Conservation (phyloP, 2,888 invertebrate genomes). For the Leptinotarsa rubiginosa region DNA sequence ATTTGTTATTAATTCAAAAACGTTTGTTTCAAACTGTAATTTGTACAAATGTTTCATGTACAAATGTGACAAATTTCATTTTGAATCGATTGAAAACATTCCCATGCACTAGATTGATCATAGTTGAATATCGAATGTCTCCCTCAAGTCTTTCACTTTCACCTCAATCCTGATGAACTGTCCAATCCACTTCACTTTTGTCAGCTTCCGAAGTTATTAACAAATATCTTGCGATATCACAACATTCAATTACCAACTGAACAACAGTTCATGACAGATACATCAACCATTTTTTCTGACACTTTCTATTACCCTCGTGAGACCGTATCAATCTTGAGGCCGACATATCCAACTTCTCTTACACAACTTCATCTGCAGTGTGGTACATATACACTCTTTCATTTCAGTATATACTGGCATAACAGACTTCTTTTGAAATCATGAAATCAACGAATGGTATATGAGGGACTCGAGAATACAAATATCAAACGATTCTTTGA, state of each 20-base stretch:
- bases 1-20: no score
- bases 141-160: not conserved
- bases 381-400: not conserved
- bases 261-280: constrained; percentile 38
- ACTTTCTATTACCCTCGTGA: constrained; percentile 48
- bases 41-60: no score
- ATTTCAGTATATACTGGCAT: constrained; percentile 1
- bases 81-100: no score
- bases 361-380: constrained; percentile 30
- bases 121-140: not conserved
- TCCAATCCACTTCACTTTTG: constrained; percentile 8
- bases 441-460: not conserved
- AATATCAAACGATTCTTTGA: not conserved
- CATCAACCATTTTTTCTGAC: constrained; percentile 46
- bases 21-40: no score
- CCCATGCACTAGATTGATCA: no score
- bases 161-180: not conserved
- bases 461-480: not conserved
- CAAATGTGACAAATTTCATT: no score
- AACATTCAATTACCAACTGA: constrained; percentile 34
- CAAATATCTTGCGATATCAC: constrained; percentile 3
- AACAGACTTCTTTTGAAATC: not conserved
- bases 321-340: constrained; percentile 45
- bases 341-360: constrained; percentile 31
- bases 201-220: not conserved